Percentiles rank a stretch among this genome's conserved stretches.
phyloP scores from a whole-genome alignment of 2,888 invertebrate species.

The Enoplolaimus lenunculus region DNA sequence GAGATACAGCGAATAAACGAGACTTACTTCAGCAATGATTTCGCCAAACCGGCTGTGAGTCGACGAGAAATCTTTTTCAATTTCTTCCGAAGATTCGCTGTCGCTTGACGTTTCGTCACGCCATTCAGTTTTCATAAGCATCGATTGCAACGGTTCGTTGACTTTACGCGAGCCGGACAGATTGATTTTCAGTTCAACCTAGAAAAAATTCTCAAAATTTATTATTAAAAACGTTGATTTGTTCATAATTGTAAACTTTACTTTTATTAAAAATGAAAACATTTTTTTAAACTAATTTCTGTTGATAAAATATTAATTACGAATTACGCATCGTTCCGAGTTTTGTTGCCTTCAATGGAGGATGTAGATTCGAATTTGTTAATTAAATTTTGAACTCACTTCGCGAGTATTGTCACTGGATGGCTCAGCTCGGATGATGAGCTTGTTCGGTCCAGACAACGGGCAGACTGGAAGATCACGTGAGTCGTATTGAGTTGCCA shows the following conservation, averaged over 20 bases:
- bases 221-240: neutral
- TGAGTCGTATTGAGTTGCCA: neutral
- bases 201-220: neutral
- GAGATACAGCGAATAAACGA: too few species aligned
- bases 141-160: neutral
- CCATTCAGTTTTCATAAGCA: neutral
- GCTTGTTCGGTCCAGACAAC: conserved; percentile 23
- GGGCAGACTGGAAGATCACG: conserved; percentile 18
- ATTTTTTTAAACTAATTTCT: neutral
- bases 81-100: neutral
- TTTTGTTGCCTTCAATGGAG: too few species aligned
- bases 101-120: neutral
- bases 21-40: conserved; percentile 15
- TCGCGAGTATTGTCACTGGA: conserved; percentile 13
- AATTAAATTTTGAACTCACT: neutral
- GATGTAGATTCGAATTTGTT: too few species aligned
- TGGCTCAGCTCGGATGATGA: conserved; percentile 18
- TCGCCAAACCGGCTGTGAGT: neutral
- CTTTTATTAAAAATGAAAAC: neutral
- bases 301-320: too few species aligned
- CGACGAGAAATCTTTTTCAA: conserved; percentile 1
- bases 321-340: too few species aligned
- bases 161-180: conserved; percentile 16
- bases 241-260: conserved; percentile 1
- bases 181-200: conserved; percentile 18